Conservation (phyloP, 2,797 vertebrate species). For the Gobio occitaniae region DNA sequence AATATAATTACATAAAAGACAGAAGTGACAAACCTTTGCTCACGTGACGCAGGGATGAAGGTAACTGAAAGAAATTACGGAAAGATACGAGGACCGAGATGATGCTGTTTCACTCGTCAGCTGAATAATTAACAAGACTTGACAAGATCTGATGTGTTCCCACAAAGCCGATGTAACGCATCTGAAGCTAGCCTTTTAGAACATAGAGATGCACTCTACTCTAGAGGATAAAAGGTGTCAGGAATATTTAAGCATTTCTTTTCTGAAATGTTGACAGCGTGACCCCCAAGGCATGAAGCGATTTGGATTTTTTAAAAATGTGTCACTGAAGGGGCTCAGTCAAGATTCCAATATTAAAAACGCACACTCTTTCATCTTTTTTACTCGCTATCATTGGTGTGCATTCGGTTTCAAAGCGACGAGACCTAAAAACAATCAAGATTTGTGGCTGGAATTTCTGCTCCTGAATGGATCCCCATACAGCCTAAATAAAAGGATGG, state of each 20-base stretch:
- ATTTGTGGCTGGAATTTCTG: background rate
- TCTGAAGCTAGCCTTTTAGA: conserved; percentile 42
- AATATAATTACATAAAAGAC: conserved; percentile 40
- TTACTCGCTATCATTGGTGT: conserved; percentile 6
- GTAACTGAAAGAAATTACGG: conserved; percentile 17
- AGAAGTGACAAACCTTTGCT: conserved; percentile 43
- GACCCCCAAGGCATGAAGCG: conserved; percentile 39
- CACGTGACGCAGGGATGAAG: conserved; percentile 16
- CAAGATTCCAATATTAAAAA: conserved; percentile 25
- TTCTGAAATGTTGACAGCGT: conserved; percentile 50
- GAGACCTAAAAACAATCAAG: conserved; percentile 9
- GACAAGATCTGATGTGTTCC: conserved; percentile 44
- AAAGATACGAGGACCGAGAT: conserved; percentile 21
- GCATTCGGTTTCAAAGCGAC: background rate
- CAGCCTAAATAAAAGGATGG: conserved; percentile 7
- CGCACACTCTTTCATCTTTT: background rate
- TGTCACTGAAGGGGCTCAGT: conserved; percentile 41
- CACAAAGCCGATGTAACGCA: conserved; percentile 40
- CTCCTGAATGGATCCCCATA: background rate
- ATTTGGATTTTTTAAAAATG: conserved; percentile 48
- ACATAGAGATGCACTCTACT: conserved; percentile 40
- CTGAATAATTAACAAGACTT: conserved; percentile 51
- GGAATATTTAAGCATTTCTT: conserved; percentile 44
- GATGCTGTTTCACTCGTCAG: conserved; percentile 36
- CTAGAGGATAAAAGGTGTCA: conserved; percentile 51